Evolutionary conservation across 64 coral and sea anemone genomes (phyloP), one percentile per base, ranked within the genome.

Genomic region (Dendronephthya gigantea): DNA sequence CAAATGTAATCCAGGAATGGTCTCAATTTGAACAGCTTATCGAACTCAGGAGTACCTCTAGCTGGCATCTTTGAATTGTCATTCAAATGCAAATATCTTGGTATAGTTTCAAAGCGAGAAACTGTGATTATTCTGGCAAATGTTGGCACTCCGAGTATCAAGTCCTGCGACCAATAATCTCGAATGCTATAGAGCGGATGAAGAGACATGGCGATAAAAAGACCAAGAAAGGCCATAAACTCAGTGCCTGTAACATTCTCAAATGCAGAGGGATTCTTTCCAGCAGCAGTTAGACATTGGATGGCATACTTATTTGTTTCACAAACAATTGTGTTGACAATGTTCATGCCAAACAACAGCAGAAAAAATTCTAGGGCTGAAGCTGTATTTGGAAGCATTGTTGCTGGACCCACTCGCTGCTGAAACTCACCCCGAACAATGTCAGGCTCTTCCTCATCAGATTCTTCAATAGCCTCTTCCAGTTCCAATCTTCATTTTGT

Each of bases 121-220:
- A 75, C 49, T 39, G 75, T 33, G 17, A 88, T 88, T 17, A 88
- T 48, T 19, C 66, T 82, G 16, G 79, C 40, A 83, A 68, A 47
- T 28, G 35, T 76, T 88, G 87, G 87, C 10, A 88, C 87, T 16
- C 75, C 79, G 33, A 88, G 32, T 16, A 88, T 56, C 87, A 49
- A 88, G 87, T 88, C 87, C 79, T 48, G 50, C 59, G 81, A 88
- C 87, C 76, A 89, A 59, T 89, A 62, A 89, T 89, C 51, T 68
- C 51, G 69, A 25, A 68, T 35, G 82, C 34, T 62, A 0, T 30
- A 51, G 6, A 83, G 50, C 9, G n/a, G 19, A 49, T 89, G 50
- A 52, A 89, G n/a, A 23, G 74, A 82, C 81, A 83, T 89, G 34
- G 51, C 50, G 83, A 66, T 68, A 40, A 82, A 35, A 83, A 88